Base-by-base conservation (phyloP, 2,888 invertebrate species). In the Plemyria rubiginata region DNA sequence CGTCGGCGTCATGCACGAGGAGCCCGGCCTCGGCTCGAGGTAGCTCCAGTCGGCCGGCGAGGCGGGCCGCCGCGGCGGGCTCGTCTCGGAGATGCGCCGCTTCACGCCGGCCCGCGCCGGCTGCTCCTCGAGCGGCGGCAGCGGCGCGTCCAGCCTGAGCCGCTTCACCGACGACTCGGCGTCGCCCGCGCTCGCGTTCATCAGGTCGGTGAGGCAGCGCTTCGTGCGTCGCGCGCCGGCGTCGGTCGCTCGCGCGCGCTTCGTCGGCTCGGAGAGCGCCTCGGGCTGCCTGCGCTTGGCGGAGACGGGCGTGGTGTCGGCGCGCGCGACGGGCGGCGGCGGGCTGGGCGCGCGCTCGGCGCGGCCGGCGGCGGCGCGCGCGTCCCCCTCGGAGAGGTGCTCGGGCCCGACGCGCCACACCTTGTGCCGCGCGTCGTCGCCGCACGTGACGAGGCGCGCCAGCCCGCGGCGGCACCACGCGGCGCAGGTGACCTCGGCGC, bases 361-460 rank as follows among this genome's bases (percentile, higher is more conserved):
- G 41, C 41, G 45, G 4, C 11, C 36, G 8, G 36, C 36, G 4
- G 3, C 36, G 11, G 0, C 11, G 51, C 88, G 83, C 49, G 85
- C 84, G 4, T 77, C 70, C 11, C 80, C 75, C 12, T 85, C 4
- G 79, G 81, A 56, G 80, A 81, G 76, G 15, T 88, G 75, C 70
- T 94, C 94, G 0, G 84, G 84, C 0, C 95, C 95, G 43, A 96
- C 86, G 51, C 95, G 92, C 97, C 97, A 97, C 55, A 97, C 93
- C 85, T 95, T 95, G 81, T 96, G 96, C 0, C 94, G 89, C 11
- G 96, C 95, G 88, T 98, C 98, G 81, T 98, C 98, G 53, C 97
- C 96, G 83, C 97, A 96, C 0, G 97, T 97, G 12, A 97, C 95
- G 50, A 97, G 85, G 81, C 94, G 94, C 15, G 91, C 84, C 62